Evolutionary conservation across 1,140 invertebrate genomes (phyloP).

Genomic region (Trichomalopsis sarcophagae): DNA sequence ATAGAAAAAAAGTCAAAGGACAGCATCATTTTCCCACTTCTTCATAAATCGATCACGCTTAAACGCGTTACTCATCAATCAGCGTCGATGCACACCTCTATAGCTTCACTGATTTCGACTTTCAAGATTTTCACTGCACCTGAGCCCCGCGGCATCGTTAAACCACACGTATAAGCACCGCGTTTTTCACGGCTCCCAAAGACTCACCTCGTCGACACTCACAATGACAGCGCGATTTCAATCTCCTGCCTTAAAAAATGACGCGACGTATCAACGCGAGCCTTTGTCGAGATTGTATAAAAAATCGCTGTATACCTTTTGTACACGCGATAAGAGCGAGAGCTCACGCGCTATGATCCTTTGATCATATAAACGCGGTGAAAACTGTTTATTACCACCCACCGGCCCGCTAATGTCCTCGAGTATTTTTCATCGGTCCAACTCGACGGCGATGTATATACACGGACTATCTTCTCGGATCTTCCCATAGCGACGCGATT

Average conservation of each 20-base stretch:
- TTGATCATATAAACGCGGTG: neutral
- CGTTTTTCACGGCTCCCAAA: neutral
- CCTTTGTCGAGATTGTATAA: neutral
- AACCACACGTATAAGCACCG: neutral
- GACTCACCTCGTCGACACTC: neutral
- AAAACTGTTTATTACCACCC: slow-evolving; percentile 24
- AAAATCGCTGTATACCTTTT: too few relatives aligned
- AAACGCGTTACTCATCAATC: neutral
- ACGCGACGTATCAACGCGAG: neutral
- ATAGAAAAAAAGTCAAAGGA: too few relatives aligned
- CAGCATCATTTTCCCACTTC: neutral
- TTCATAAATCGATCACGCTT: neutral
- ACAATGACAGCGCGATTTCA: slow-evolving; percentile 7
- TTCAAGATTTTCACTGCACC: too few relatives aligned
- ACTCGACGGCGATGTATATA: neutral
- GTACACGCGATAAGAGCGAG: neutral
- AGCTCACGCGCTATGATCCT: neutral
- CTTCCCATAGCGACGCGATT: neutral
- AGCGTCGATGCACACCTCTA: neutral
- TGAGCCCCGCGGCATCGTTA: neutral
- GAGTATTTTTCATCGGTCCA: slow-evolving; percentile 20
- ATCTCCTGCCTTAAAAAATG: slow-evolving; percentile 4
- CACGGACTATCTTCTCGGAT: neutral
- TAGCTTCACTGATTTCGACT: neutral
- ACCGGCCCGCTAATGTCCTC: slow-evolving; percentile 12